phyloP scores from a whole-genome alignment of 2,888 invertebrate species.

The Drosophila subsilvestris region DNA sequence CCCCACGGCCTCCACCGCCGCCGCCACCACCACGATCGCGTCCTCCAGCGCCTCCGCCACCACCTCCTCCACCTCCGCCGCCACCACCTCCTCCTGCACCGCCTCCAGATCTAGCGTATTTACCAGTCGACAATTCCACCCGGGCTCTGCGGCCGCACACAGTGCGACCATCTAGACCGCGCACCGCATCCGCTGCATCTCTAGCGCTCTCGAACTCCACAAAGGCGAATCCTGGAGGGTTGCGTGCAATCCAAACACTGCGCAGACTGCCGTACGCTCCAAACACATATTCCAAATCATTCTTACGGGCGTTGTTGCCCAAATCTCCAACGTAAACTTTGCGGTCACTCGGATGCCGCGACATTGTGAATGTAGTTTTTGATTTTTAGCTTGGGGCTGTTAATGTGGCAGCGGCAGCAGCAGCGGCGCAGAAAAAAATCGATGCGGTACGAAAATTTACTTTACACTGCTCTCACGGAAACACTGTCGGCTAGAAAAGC shows the following conservation, averaged over 20 bases:
- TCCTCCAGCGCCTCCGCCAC: slow-evolving; percentile 84
- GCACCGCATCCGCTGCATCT: slow-evolving; percentile 96
- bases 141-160: slow-evolving; percentile 95
- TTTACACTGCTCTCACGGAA: slow-evolving; percentile 40
- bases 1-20: slow-evolving; percentile 81
- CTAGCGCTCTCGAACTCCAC: slow-evolving; percentile 95
- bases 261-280: slow-evolving; percentile 95
- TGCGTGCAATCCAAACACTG: slow-evolving; percentile 99
- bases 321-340: slow-evolving; percentile 98
- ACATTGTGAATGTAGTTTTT: slow-evolving; percentile 57
- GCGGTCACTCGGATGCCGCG: slow-evolving; percentile 89
- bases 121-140: slow-evolving; percentile 96
- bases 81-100: slow-evolving; percentile 73
- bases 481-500: slow-evolving; percentile 38
- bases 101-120: slow-evolving; percentile 84
- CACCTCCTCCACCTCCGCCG: slow-evolving; percentile 86
- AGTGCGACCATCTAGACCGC: slow-evolving; percentile 90
- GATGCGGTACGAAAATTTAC: slow-evolving; percentile 57
- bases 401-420: slow-evolving; percentile 56
- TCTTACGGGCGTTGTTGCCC: slow-evolving; percentile 95
- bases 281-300: slow-evolving; percentile 96
- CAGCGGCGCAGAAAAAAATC: slow-evolving; percentile 71
- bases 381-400: slow-evolving; percentile 53
- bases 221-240: slow-evolving; percentile 96
- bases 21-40: slow-evolving; percentile 66